Evolutionary conservation across 1,140 invertebrate species (phyloP).

Genomic region (Ceratosolen solmsi): DNA sequence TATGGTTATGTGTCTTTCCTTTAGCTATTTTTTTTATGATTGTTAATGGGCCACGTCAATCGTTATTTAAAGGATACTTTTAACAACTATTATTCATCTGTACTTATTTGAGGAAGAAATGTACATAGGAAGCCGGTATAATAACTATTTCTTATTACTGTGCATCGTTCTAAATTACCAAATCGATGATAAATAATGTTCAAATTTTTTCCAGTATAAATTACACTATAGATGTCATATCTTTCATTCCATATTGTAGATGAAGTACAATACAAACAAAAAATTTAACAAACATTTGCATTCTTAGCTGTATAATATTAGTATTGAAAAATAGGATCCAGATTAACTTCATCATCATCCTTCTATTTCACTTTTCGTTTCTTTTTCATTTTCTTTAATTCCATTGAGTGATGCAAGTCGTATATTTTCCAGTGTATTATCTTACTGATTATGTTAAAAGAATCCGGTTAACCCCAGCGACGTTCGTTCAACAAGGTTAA

Average conservation of each 20-base stretch:
- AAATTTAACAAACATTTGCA: not conserved
- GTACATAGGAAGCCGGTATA: not conserved
- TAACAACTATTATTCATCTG: not conserved
- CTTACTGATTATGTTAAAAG: not conserved
- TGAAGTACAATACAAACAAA: not conserved
- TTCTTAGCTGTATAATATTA: too few relatives aligned
- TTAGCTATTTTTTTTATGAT: not conserved
- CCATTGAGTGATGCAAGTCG: too few relatives aligned
- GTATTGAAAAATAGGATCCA: too few relatives aligned
- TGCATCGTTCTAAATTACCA: not conserved
- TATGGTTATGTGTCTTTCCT: not conserved
- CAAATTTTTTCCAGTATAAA: not conserved
- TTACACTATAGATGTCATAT: not conserved
- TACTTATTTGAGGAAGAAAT: not conserved
- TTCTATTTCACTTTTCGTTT: too few relatives aligned
- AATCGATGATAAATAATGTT: not conserved
- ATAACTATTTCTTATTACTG: constrained; percentile 2
- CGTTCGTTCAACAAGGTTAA: not conserved
- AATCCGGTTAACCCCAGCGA: not conserved
- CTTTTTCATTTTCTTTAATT: too few relatives aligned
- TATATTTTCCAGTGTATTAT: not conserved
- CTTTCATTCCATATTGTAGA: not conserved
- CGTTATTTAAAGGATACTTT: not conserved
- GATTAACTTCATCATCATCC: too few relatives aligned
- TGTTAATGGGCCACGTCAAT: constrained; percentile 17